Evolutionary conservation across 2,888 invertebrate genomes (phyloP), one percentile per base, ranked within the genome.

Genomic region (Druceiella hillmani): DNA sequence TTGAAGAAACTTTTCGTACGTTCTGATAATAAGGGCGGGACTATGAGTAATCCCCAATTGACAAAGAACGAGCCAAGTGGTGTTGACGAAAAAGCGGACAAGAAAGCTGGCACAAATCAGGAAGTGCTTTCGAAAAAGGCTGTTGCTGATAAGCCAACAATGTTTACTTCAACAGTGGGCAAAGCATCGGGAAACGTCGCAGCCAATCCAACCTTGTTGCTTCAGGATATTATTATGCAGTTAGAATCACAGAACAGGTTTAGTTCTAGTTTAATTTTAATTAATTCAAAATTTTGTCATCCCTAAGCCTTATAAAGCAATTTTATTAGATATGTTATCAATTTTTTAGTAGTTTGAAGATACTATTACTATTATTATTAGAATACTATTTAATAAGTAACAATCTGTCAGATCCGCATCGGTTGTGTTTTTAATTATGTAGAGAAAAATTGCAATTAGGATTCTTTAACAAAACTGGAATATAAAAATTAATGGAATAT

Each of bases 191-290:
- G 72, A 0, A 59, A 57, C 30, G 56, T 50, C 4, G 57, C 63
- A 0, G 66, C 59, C 7, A 76, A 77, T 45, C 80, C 81, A 1
- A 67, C 76, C 11, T 59, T 65, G 11, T 78, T 85, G 53, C 57
- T 87, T 30, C 79, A 84, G 51, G 77, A 80, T 52, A 79, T 86
- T 46, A 86, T 87, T 33, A 69, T 65, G 41, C 80, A 84, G 51
- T 60, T 87, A 43, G 85, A 87, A 60, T 68, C 75, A 26, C 80
- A 82, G 55, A 81, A 80, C 50, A 73, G 65, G 71, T 74, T n/a
- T n/a, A n/a, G n/a, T n/a, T n/a, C n/a, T n/a, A n/a, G n/a, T n/a
- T n/a, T n/a, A n/a, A n/a, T n/a, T n/a, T n/a, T n/a, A n/a, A n/a
- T n/a, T n/a, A n/a, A n/a, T n/a, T n/a, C n/a, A n/a, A n/a, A n/a